Percentiles rank a stretch among this genome's conserved stretches.
These are phyloP conservation scores for Morus bassanus DNA, from an alignment of 2,797 vertebrate species.

Conservation along the genomic window DNA sequence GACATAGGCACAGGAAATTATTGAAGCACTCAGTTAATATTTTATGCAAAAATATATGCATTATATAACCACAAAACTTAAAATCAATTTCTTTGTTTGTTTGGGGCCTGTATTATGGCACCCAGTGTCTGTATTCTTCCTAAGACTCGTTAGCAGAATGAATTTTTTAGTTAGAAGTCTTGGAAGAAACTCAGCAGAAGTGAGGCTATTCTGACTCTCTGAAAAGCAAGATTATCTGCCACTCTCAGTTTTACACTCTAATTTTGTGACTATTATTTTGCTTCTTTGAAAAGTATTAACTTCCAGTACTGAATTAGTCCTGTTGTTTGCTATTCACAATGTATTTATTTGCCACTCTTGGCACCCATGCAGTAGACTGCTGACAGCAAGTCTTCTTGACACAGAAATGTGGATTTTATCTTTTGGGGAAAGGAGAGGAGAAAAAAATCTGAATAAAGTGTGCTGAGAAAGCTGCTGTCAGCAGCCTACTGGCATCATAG, in stretches of 20 bases:
- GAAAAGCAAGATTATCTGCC: background rate
- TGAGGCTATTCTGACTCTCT: background rate
- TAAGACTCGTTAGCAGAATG: background rate
- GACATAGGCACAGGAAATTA: background rate
- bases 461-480: background rate
- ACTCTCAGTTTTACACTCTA: background rate
- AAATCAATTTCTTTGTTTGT: background rate
- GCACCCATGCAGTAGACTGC: background rate
- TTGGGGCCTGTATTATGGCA: background rate
- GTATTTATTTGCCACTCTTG: background rate
- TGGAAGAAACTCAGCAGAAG: background rate
- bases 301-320: background rate
- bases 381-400: background rate
- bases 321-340: background rate
- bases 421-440: background rate
- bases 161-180: background rate
- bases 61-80: background rate
- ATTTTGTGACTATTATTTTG: background rate
- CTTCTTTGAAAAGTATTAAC: background rate
- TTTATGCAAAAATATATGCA: background rate
- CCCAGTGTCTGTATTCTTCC: background rate
- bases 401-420: background rate
- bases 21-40: background rate
- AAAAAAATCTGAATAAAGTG: background rate
- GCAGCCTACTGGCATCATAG: background rate